A percentile compares a stretch with the other conserved stretches of the same genome.
Conservation (phyloP, 2,888 invertebrate genomes). For the Drosophila ezoana region DNA sequence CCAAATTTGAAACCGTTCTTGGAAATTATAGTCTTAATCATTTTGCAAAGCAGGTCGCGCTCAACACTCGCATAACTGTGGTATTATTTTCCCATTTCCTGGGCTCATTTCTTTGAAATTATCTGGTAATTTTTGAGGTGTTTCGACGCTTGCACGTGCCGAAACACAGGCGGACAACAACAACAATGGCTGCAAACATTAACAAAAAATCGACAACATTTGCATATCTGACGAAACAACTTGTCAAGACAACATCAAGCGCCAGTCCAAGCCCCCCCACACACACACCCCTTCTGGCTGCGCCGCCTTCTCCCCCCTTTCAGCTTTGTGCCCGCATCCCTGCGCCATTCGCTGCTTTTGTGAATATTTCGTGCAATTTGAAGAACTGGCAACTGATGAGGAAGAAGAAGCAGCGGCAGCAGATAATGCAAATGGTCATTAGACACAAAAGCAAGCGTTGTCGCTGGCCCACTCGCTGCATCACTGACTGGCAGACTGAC, state of each 20-base stretch:
- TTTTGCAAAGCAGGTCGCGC: constrained; percentile 11
- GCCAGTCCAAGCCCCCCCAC: constrained; percentile 13
- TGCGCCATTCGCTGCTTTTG: constrained; percentile 26
- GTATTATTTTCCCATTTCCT: constrained; percentile 54
- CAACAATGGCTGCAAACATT: constrained; percentile 35
- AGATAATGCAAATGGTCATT: constrained; percentile 81
- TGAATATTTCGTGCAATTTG: constrained; percentile 69
- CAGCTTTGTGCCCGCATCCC: constrained; percentile 11
- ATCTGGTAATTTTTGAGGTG: constrained; percentile 55
- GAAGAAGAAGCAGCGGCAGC: constrained; percentile 6
- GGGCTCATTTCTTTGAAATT: constrained; percentile 53
- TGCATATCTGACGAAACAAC: constrained; percentile 78
- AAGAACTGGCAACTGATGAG: constrained; percentile 53
- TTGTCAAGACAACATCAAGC: constrained; percentile 66
- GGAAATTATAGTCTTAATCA: constrained; percentile 1
- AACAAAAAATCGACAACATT: constrained; percentile 56
- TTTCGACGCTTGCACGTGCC: constrained; percentile 56
- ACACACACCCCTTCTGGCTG: neutral
- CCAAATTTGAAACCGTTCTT: neutral
- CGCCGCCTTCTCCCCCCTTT: too few species aligned
- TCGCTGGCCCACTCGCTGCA: constrained; percentile 26
- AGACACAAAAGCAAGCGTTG: constrained; percentile 53
- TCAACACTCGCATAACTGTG: constrained; percentile 23
- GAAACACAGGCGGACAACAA: constrained; percentile 22
- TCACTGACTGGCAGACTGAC: neutral